These are phyloP conservation scores for Aplocera efformata DNA, from an alignment of 2,888 invertebrate species.

Conservation along the genomic window DNA sequence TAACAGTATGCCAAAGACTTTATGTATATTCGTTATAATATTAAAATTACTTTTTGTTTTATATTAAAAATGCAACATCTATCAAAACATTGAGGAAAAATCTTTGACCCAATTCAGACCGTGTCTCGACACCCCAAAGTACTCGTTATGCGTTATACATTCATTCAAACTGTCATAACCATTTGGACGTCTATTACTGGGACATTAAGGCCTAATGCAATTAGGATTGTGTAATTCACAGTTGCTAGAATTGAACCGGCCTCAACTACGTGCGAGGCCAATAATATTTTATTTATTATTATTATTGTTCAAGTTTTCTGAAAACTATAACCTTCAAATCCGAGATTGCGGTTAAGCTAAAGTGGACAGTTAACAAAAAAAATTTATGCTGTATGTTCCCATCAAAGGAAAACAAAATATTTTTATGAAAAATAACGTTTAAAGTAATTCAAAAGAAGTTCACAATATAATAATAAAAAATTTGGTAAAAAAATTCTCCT, in stretches of 20 bases:
- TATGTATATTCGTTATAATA: constrained; percentile 68
- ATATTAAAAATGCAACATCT: constrained; percentile 1
- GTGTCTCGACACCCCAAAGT: constrained; percentile 2
- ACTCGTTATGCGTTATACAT: constrained; percentile 41
- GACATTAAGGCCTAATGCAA: constrained; percentile 36
- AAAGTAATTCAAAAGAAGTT: too few relatives aligned
- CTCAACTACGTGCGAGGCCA: too few relatives aligned
- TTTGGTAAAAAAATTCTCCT: too few relatives aligned
- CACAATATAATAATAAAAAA: too few relatives aligned
- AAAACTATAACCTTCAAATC: too few relatives aligned
- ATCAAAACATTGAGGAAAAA: constrained; percentile 2
- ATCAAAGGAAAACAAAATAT: too few relatives aligned
- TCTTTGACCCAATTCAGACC: constrained; percentile 11
- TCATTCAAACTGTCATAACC: constrained; percentile 48
- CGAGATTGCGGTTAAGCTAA: too few relatives aligned
- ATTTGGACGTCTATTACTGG: constrained; percentile 33
- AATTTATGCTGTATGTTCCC: too few relatives aligned
- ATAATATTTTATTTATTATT: too few relatives aligned
- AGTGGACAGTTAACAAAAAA: too few relatives aligned
- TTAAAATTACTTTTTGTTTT: constrained; percentile 7
- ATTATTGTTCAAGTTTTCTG: too few relatives aligned
- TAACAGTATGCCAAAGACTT: constrained; percentile 76
- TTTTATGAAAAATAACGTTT: too few relatives aligned
- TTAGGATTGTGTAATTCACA: constrained; percentile 29
- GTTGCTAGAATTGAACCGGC: constrained; percentile 24